Conservation (phyloP, 2,113 vertebrate genomes). For the Peromyscus polionotus region DNA sequence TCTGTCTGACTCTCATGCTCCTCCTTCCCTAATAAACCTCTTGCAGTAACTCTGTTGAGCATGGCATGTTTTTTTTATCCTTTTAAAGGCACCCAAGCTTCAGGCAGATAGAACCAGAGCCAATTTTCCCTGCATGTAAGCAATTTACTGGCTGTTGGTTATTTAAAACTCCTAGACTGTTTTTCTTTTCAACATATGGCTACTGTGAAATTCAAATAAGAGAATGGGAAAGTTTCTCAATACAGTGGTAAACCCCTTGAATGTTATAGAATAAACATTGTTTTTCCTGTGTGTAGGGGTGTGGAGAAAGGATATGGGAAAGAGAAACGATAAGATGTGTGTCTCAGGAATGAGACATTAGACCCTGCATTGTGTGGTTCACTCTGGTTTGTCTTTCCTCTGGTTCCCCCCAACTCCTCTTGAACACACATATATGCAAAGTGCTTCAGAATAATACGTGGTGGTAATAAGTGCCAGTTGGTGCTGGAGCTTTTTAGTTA, state of each 20-base stretch:
- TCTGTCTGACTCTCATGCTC: no score
- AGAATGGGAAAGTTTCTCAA: not conserved
- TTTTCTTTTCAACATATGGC: not conserved
- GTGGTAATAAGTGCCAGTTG: not conserved
- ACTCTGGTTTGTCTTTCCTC: not conserved
- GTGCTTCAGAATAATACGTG: not conserved
- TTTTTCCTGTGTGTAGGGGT: not conserved
- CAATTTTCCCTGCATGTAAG: not conserved
- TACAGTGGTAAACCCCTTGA: not conserved
- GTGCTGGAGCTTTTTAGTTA: not conserved
- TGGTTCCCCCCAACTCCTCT: not conserved
- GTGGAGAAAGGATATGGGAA: not conserved
- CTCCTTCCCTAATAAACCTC: no score
- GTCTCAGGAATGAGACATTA: not conserved
- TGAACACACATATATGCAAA: not conserved
- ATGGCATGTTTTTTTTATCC: no score
- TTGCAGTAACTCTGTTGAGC: no score
- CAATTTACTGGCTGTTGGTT: not conserved
- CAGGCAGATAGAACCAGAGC: slow-evolving; percentile 2
- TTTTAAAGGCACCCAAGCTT: not conserved
- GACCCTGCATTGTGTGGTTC: not conserved
- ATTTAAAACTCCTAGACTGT: not conserved
- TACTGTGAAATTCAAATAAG: not conserved
- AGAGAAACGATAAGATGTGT: not conserved
- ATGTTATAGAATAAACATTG: no score